Percentiles rank a stretch among this genome's conserved stretches.
These are phyloP conservation scores for Leucophora obtusa DNA, from an alignment of 2,888 invertebrate genomes.

Conservation along the genomic window DNA sequence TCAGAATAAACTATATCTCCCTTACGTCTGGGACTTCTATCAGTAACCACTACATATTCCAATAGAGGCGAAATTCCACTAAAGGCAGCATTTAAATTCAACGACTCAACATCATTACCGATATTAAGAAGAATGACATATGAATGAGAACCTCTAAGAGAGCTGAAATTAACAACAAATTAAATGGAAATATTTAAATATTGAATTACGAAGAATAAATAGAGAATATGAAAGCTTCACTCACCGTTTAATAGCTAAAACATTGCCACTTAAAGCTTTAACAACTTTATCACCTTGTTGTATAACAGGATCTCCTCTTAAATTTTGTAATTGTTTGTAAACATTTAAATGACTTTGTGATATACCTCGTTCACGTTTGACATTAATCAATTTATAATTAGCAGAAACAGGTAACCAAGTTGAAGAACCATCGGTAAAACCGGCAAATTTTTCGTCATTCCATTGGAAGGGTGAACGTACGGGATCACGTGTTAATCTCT, in stretches of 20 bases:
- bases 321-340: slow-evolving; percentile 80
- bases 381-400: slow-evolving; percentile 82
- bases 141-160: slow-evolving; percentile 69
- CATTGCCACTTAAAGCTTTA: slow-evolving; percentile 74
- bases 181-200: too few species aligned
- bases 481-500: slow-evolving; percentile 81
- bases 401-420: slow-evolving; percentile 79
- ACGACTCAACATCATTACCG: slow-evolving; percentile 72
- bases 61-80: slow-evolving; percentile 66
- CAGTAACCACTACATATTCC: slow-evolving; percentile 72
- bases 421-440: slow-evolving; percentile 71
- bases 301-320: slow-evolving; percentile 79
- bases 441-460: slow-evolving; percentile 78
- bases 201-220: too few species aligned
- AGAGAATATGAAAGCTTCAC: slow-evolving; percentile 22
- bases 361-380: slow-evolving; percentile 79
- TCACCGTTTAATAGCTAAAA: slow-evolving; percentile 79
- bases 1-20: slow-evolving; percentile 70
- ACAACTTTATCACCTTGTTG: slow-evolving; percentile 80
- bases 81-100: slow-evolving; percentile 75
- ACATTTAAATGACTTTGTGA: slow-evolving; percentile 81
- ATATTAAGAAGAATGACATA: slow-evolving; percentile 80
- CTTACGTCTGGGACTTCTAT: slow-evolving; percentile 70
- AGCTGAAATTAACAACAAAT: slow-evolving; percentile 61
- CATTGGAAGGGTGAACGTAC: slow-evolving; percentile 83